phyloP scores from a whole-genome alignment of 2,888 invertebrate species.

The Cryptus armator region DNA sequence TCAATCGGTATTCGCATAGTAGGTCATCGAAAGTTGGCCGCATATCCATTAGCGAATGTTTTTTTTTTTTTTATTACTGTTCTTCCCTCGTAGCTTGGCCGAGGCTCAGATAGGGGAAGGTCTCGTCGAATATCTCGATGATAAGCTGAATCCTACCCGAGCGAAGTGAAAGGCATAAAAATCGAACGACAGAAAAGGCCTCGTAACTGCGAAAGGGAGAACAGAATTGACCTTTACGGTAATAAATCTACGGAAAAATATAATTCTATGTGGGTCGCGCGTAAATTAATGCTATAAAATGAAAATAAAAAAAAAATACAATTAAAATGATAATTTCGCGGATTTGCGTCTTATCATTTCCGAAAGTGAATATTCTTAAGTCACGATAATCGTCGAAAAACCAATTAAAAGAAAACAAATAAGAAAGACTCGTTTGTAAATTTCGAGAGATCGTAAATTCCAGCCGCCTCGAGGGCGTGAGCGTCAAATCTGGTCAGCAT shows the following conservation, averaged over 20 bases:
- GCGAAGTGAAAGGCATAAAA: conserved; percentile 21
- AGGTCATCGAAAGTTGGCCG: conserved; percentile 56
- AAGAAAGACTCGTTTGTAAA: neutral
- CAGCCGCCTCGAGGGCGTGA: neutral
- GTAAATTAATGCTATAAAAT: neutral
- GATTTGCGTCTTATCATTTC: too few species aligned
- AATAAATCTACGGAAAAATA: conserved; percentile 7
- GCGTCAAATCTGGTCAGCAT: conserved; percentile 22
- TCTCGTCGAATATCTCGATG: conserved; percentile 45
- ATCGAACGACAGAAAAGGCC: conserved; percentile 48
- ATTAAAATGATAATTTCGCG: too few species aligned
- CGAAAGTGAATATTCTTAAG: too few species aligned
- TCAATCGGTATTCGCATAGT: conserved; percentile 45
- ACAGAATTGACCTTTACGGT: neutral
- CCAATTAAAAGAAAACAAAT: neutral
- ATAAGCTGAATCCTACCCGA: conserved; percentile 38
- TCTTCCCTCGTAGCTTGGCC: conserved; percentile 53
- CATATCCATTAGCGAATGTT: conserved; percentile 48
- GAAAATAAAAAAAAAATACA: neutral
- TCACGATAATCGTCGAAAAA: neutral
- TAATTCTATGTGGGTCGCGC: neutral
- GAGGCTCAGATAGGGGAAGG: conserved; percentile 51
- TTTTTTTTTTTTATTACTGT: conserved; percentile 12
- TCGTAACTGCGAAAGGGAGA: neutral
- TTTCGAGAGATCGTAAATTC: neutral